Percentiles rank a stretch among this genome's conserved stretches.
phyloP scores from a whole-genome alignment of 1,140 invertebrate genomes.

The Chironomus tepperi region DNA sequence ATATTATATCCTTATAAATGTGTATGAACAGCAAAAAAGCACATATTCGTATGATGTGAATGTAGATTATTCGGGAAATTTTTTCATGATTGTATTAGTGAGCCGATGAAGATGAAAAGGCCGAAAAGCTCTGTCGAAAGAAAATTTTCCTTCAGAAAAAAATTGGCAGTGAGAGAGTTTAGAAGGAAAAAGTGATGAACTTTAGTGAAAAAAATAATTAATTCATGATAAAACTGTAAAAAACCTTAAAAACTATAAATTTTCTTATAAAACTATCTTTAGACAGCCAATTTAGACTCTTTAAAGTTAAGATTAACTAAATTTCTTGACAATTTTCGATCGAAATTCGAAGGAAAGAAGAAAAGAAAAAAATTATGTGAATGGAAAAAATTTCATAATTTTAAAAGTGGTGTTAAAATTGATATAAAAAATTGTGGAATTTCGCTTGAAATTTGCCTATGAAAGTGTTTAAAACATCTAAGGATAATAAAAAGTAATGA shows the following conservation, averaged over 20 bases:
- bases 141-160: conserved; percentile 15
- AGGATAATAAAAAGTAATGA: conserved; percentile 18
- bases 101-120: background rate
- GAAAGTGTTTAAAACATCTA: background rate
- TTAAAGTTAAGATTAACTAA: background rate
- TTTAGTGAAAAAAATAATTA: conserved; percentile 19
- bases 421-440: conserved; percentile 8
- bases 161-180: conserved; percentile 3
- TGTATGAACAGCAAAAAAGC: background rate
- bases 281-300: conserved; percentile 6
- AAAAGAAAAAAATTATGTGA: conserved; percentile 17
- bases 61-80: background rate
- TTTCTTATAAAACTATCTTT: background rate
- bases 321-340: conserved; percentile 5
- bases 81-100: background rate
- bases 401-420: background rate
- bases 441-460: conserved; percentile 18
- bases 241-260: conserved; percentile 8
- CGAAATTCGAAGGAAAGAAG: background rate
- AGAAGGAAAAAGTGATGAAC: conserved; percentile 18
- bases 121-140: background rate
- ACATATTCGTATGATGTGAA: background rate
- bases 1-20: background rate
- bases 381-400: background rate
- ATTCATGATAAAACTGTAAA: conserved; percentile 18